Base-by-base conservation (phyloP, 2,797 vertebrate species). In the Silurus lanzhouensis region DNA sequence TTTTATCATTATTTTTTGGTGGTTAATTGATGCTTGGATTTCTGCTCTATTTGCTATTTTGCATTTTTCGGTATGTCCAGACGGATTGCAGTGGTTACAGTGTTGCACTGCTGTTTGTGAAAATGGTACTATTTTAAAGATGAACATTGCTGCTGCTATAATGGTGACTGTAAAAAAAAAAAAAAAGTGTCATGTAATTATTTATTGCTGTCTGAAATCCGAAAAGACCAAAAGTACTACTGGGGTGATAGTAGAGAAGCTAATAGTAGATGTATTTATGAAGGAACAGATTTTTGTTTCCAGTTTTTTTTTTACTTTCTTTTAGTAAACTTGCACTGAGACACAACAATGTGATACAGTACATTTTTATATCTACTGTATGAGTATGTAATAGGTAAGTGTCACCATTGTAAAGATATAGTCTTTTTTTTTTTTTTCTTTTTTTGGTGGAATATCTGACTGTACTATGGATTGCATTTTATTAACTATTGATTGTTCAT, bases 111-210 rank as follows among this genome's bases (percentile, higher is more conserved):
- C 92, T 92, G 90, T 94, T 93, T 95, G 94, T 95, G 93, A 93
- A 94, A 93, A 88, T 93, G 94, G 94, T 95, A 93, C 84, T 89
- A 77, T 93, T 93, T 94, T 91, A 80, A 90, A 93, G 82, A 84
- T 84, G 91, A 93, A 94, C 79, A 93, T 93, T 75, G 94, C 94
- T 96, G 95, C 95, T 96, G 94, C 95, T 96, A 95, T 92, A 94
- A 95, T 92, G 90, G 93, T 94, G 93, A 96, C 94, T 96, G 94
- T 95, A 38, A 38, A 38, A 38, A 38, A 38, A 38, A 38, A 38
- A 38, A 95, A 84, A 93, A 94, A 91, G 94, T 94, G 93, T 95
- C 93, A 91, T 94, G 92, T 95, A 92, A 93, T 94, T 95, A 95
- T 95, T 95, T 94, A 94, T 94, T 94, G 90, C 90, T 88, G 85